Evolutionary conservation across 2,888 invertebrate species (phyloP).

Genomic region (Hybos culiciformis): DNA sequence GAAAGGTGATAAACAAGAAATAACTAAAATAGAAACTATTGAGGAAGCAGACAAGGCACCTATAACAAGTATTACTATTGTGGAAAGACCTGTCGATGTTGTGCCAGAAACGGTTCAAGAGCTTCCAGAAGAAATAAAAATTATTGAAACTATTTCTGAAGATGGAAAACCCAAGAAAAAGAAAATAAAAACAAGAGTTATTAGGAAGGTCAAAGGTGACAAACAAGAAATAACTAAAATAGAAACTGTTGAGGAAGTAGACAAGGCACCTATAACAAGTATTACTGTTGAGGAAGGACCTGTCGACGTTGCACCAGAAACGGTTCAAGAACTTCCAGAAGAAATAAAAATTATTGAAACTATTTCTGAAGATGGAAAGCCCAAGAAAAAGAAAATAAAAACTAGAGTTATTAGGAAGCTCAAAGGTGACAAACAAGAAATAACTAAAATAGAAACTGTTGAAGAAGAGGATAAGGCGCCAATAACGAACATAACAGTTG

Average conservation of each 20-base stretch:
- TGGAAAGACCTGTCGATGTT: slow-evolving; percentile 14
- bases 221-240: slow-evolving; percentile 35
- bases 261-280: slow-evolving; percentile 32
- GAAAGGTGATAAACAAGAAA: slow-evolving; percentile 27
- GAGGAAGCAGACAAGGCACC: slow-evolving; percentile 29
- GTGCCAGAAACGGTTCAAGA: slow-evolving; percentile 21
- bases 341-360: slow-evolving; percentile 22
- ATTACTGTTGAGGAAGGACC: slow-evolving; percentile 21
- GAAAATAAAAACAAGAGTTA: slow-evolving; percentile 35
- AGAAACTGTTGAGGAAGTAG: slow-evolving; percentile 34
- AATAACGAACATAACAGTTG: slow-evolving; percentile 18
- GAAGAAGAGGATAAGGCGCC: slow-evolving; percentile 38
- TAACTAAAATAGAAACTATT: slow-evolving; percentile 30
- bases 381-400: slow-evolving; percentile 21
- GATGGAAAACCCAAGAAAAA: slow-evolving; percentile 31
- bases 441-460: slow-evolving; percentile 32
- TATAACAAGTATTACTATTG: slow-evolving; percentile 19
- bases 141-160: slow-evolving; percentile 31
- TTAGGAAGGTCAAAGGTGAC: slow-evolving; percentile 34
- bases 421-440: slow-evolving; percentile 32
- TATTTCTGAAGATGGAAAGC: slow-evolving; percentile 24
- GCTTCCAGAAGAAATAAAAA: slow-evolving; percentile 28
- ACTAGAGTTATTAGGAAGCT: slow-evolving; percentile 18
- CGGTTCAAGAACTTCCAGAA: slow-evolving; percentile 28
- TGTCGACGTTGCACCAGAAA: slow-evolving; percentile 20